These are phyloP conservation scores for Scomber scombrus DNA, from an alignment of 2,113 vertebrate species.

Conservation along the genomic window DNA sequence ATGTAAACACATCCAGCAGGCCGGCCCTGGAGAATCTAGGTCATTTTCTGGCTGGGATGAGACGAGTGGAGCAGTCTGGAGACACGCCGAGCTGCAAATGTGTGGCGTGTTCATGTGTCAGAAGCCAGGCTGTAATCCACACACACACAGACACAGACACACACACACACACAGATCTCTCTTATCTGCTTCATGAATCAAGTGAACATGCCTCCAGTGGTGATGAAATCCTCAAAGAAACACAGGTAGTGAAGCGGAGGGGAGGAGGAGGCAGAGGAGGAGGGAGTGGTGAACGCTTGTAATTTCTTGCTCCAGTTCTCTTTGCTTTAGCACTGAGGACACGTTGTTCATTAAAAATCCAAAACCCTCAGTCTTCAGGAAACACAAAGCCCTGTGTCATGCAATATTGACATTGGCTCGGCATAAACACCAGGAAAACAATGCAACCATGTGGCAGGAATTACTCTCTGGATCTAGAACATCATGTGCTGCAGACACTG, in stretches of 20 bases:
- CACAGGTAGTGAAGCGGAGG: constrained; percentile 47
- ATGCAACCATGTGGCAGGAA: constrained; percentile 6
- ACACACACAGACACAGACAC: not conserved
- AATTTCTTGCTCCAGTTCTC: constrained; percentile 70
- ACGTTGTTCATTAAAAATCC: constrained; percentile 62
- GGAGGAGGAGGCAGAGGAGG: not conserved
- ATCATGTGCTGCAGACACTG: constrained; percentile 42
- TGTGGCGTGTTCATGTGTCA: constrained; percentile 51
- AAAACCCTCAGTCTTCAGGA: constrained; percentile 36
- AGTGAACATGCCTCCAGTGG: constrained; percentile 53
- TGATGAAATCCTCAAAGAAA: constrained; percentile 53
- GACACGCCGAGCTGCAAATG: constrained; percentile 38
- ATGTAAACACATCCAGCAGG: constrained; percentile 73
- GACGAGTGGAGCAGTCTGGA: constrained; percentile 54
- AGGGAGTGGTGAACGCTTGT: constrained; percentile 26
- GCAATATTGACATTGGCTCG: constrained; percentile 47
- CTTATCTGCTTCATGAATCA: constrained; percentile 61
- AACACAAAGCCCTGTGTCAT: constrained; percentile 40
- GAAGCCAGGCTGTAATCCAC: constrained; percentile 56
- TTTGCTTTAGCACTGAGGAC: constrained; percentile 47
- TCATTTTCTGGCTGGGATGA: constrained; percentile 69
- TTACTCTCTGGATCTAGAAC: constrained; percentile 28
- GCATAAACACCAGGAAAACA: constrained; percentile 31
- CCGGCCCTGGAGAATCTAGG: constrained; percentile 67
- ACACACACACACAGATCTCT: constrained; percentile 4